phyloP scores from a whole-genome alignment of 2,888 invertebrate genomes.

The Amblyjoppa proteus region DNA sequence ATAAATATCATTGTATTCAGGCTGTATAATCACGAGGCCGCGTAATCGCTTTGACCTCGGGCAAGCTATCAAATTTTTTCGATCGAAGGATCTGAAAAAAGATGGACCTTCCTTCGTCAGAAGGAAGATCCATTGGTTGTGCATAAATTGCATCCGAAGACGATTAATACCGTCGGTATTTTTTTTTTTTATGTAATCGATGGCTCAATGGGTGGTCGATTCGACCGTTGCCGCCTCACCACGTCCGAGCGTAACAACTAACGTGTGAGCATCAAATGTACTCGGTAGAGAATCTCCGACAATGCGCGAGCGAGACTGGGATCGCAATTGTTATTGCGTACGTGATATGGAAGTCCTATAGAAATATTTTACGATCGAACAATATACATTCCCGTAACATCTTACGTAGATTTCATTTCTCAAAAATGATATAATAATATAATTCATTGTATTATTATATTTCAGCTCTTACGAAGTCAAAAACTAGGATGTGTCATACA shows the following conservation, averaged over 20 bases:
- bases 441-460: too few species aligned
- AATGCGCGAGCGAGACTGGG: slow-evolving; percentile 21
- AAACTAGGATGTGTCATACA: too few species aligned
- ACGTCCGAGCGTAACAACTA: neutral
- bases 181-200: neutral
- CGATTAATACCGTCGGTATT: slow-evolving; percentile 1
- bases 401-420: too few species aligned
- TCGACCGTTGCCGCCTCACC: neutral
- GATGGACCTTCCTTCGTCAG: slow-evolving; percentile 14
- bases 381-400: neutral
- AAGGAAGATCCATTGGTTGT: neutral
- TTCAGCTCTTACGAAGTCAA: too few species aligned
- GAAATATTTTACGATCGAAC: neutral
- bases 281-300: neutral
- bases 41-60: slow-evolving; percentile 7
- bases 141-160: slow-evolving; percentile 1
- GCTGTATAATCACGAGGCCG: neutral
- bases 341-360: slow-evolving; percentile 4
- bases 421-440: too few species aligned
- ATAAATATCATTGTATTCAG: neutral
- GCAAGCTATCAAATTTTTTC: neutral
- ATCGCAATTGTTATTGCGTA: slow-evolving; percentile 26
- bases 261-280: slow-evolving; percentile 25
- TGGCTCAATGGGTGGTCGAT: slow-evolving; percentile 20
- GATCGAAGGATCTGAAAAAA: neutral